phyloP scores from a whole-genome alignment of 2,113 vertebrate species.

The Macaca fascicularis region DNA sequence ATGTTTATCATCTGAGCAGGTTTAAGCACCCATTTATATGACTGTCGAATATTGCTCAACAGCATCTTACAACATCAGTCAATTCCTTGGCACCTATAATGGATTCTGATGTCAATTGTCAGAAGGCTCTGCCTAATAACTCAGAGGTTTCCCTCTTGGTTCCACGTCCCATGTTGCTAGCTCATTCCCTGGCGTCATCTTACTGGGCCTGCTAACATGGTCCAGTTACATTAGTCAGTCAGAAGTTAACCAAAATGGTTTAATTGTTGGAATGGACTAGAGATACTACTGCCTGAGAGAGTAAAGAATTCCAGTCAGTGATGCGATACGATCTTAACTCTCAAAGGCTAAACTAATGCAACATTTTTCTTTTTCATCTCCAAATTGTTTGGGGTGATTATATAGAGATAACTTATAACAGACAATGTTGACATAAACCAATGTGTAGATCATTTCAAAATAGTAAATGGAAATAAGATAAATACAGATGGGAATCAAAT shows the following conservation, averaged over 20 bases:
- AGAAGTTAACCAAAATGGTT: not conserved
- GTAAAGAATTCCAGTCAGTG: not conserved
- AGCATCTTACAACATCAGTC: not conserved
- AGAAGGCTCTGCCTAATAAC: not conserved
- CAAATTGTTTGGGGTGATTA: not conserved
- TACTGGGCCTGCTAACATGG: not conserved
- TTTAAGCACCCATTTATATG: not conserved
- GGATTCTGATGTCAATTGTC: not conserved
- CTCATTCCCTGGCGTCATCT: not conserved
- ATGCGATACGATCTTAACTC: not conserved
- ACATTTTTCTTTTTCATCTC: not conserved
- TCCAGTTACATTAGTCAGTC: not conserved
- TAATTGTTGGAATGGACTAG: not conserved
- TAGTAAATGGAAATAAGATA: conserved; percentile 29
- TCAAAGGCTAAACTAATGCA: not conserved
- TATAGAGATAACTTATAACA: not conserved
- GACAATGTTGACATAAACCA: not conserved
- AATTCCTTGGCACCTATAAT: not conserved
- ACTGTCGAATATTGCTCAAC: conserved; percentile 1
- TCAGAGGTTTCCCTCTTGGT: not conserved
- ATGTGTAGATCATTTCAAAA: conserved; percentile 37
- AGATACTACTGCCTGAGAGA: not conserved
- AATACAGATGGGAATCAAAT: conserved; percentile 12
- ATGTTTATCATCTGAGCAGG: not conserved
- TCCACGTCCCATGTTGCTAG: not conserved